Base-by-base conservation (phyloP, 2,797 vertebrate genomes). In the Macroramphosus scolopax region DNA sequence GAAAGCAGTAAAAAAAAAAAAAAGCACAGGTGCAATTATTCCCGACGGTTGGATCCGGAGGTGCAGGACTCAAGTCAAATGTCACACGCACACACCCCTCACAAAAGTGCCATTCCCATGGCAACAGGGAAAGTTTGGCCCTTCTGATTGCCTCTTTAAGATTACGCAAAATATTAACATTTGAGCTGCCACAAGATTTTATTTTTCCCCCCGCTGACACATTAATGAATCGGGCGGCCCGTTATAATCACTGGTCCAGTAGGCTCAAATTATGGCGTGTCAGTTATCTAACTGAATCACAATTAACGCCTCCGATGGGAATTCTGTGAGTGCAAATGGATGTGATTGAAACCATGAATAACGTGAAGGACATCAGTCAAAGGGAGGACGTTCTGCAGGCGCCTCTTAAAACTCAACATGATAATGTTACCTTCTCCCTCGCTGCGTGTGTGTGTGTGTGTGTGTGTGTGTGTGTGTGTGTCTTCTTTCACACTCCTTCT, bases 401-500 rank as follows among this genome's bases (percentile, higher is more conserved):
- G 18, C 15, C 50, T 63, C 75, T 78, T 33, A 40, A 68, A 43
- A 66, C 71, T 51, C 38, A 49, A 55, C 35, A 66, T 72, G 31
- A 45, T 41, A 52, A 60, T 77, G 44, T 77, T 70, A 60, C 67
- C 37, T 49, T 58, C 51, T 64, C n/a, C 47, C 14, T 47, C 8
- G 20, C 4, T 38, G 1, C 15, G 31, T 59, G 6, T 32, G 29
- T 52, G 5, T 69, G 3, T 46, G 14, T 46, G 9, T 28, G 5
- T 38, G 1, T 17, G 31, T 59, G 6, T 32, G 29, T 52, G 5
- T 69, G 3, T 46, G 14, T 60, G 20, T 76, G 39, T 71, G n/a
- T 49, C 45, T 58, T 63, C 32, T 60, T 81, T 86, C 77, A 81
- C 82, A 74, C 75, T 72, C n/a, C 50, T 59, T 65, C 59, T 75